Evolutionary conservation across 2,797 vertebrate genomes (phyloP).

Genomic region (Atherinosoma microstoma): DNA sequence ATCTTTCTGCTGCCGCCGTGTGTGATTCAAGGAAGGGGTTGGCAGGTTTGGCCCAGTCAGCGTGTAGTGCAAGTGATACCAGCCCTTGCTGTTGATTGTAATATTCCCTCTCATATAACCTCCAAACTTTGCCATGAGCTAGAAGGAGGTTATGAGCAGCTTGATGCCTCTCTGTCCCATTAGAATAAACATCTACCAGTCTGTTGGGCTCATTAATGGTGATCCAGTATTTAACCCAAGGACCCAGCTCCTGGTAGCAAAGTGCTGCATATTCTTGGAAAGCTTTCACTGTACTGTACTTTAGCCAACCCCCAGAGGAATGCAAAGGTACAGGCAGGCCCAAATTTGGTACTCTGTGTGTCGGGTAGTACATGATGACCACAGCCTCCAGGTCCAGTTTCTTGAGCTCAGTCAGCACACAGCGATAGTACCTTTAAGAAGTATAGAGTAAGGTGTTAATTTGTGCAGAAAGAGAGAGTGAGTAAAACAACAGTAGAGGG

Average conservation of each 20-base stretch:
- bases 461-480: not conserved
- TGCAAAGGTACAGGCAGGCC: conserved; percentile 86
- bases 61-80: conserved; percentile 92
- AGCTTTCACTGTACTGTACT: conserved; percentile 82
- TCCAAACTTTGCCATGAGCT: conserved; percentile 92
- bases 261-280: conserved; percentile 89
- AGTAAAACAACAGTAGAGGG: not conserved
- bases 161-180: conserved; percentile 79
- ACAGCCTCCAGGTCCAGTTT: conserved; percentile 83
- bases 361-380: conserved; percentile 91
- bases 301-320: conserved; percentile 90
- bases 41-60: conserved; percentile 93
- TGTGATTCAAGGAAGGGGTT: conserved; percentile 90
- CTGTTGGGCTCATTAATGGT: conserved; percentile 96
- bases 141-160: conserved; percentile 90
- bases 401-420: conserved; percentile 88
- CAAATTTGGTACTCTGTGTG: conserved; percentile 78
- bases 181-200: conserved; percentile 84
- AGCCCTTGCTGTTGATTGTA: conserved; percentile 77
- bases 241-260: conserved; percentile 90
- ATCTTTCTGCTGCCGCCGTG: conserved; percentile 82
- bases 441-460: conserved; percentile 13
- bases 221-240: conserved; percentile 91
- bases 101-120: conserved; percentile 82
- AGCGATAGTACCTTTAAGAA: conserved; percentile 88